phyloP scores from a whole-genome alignment of 2,113 vertebrate genomes.

The Protobothrops flavoviridis region DNA sequence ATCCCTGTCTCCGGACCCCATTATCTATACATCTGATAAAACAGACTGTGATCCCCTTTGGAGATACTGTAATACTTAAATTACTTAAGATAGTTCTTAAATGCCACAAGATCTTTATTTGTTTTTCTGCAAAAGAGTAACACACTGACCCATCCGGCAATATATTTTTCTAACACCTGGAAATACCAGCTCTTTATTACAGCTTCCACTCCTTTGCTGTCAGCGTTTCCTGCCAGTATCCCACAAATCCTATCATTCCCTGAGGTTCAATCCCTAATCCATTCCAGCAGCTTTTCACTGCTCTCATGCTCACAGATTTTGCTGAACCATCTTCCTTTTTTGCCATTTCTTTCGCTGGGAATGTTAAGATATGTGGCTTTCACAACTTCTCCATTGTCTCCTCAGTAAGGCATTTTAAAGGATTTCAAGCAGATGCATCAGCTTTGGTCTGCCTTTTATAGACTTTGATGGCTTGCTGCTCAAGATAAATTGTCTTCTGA shows the following conservation, averaged over 20 bases:
- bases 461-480: constrained; percentile 18
- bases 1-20: not conserved
- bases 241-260: constrained; percentile 28
- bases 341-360: constrained; percentile 8
- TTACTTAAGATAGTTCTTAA: not conserved
- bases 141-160: not conserved
- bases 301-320: constrained; percentile 34
- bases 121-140: not conserved
- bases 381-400: constrained; percentile 35
- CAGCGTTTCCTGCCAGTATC: constrained; percentile 38
- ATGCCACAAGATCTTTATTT: not conserved
- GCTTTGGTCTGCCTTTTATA: not conserved
- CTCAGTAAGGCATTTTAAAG: constrained; percentile 39
- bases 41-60: not conserved
- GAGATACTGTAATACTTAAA: not conserved
- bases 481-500: not conserved
- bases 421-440: constrained; percentile 13
- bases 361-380: constrained; percentile 35
- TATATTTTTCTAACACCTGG: constrained; percentile 2
- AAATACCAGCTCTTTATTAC: constrained; percentile 19
- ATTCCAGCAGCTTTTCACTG: constrained; percentile 43
- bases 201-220: not conserved
- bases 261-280: constrained; percentile 53
- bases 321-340: constrained; percentile 45
- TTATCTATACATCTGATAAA: not conserved